phyloP scores from a whole-genome alignment of 2,797 vertebrate species.

The Spinus pinus region DNA sequence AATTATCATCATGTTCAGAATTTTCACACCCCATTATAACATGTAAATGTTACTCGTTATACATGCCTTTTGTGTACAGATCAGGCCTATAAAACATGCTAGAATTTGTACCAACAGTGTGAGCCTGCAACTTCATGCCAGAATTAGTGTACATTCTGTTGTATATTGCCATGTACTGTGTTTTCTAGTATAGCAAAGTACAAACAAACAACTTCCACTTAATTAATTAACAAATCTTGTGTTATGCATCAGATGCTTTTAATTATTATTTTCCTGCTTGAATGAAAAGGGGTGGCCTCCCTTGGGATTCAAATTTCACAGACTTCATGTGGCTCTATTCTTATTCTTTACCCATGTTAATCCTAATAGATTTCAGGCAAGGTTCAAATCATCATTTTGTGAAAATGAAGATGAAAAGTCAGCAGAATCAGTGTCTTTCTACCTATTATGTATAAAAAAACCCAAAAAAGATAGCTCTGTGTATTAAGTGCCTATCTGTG shows the following conservation, averaged over 20 bases:
- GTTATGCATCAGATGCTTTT: neutral
- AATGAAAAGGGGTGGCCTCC: neutral
- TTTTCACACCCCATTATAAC: neutral
- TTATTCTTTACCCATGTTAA: neutral
- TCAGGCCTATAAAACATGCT: neutral
- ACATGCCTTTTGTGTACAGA: neutral
- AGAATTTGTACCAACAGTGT: neutral
- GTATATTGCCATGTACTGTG: neutral
- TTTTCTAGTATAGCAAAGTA: neutral
- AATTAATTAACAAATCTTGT: neutral
- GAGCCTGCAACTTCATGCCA: neutral
- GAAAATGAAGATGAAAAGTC: neutral
- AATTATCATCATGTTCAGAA: neutral
- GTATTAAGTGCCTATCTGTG: neutral
- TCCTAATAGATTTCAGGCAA: neutral
- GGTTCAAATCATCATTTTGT: neutral
- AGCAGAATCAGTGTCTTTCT: neutral
- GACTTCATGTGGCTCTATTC: neutral
- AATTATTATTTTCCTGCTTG: neutral
- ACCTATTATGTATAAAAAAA: neutral
- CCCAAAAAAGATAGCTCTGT: accelerated
- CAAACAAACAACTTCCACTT: neutral
- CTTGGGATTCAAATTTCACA: neutral
- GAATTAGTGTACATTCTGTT: neutral
- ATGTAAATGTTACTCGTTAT: neutral